phyloP scores from a whole-genome alignment of 2,888 invertebrate species.

The Leucophora obtusa region DNA sequence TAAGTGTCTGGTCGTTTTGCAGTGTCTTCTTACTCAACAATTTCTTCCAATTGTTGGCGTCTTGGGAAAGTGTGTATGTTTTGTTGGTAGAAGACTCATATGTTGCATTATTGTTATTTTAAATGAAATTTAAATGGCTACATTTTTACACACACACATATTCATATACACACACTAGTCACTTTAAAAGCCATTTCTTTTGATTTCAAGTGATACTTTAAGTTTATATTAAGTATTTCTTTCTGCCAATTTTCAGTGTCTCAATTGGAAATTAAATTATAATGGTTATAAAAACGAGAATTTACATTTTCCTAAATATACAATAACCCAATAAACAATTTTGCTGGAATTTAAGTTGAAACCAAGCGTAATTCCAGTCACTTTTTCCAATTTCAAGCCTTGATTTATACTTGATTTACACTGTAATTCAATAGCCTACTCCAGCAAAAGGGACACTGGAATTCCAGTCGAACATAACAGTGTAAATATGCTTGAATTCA shows the following conservation, averaged over 20 bases:
- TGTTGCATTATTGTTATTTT: slow-evolving; percentile 53
- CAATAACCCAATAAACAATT: no score
- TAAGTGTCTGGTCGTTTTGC: slow-evolving; percentile 34
- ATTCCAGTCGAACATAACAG: no score
- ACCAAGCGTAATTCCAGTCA: no score
- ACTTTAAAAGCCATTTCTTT: slow-evolving; percentile 17
- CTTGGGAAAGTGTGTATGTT: slow-evolving; percentile 14
- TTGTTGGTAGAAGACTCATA: slow-evolving; percentile 41
- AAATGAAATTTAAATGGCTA: slow-evolving; percentile 46
- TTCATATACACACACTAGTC: neutral
- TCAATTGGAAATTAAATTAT: slow-evolving; percentile 53
- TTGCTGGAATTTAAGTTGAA: no score
- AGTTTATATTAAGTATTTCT: slow-evolving; percentile 2
- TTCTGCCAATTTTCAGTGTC: slow-evolving; percentile 33
- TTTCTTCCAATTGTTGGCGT: slow-evolving; percentile 38
- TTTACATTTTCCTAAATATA: neutral
- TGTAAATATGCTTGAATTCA: no score
- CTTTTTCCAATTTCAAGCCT: no score
- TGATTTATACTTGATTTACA: no score
- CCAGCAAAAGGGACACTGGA: no score
- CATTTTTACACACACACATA: slow-evolving; percentile 16
- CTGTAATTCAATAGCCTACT: no score
- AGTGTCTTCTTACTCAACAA: slow-evolving; percentile 25
- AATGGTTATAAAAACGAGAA: slow-evolving; percentile 29
- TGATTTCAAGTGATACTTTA: neutral